Base-by-base conservation (phyloP, 2,113 vertebrate genomes). In the Quiscalus mexicanus region DNA sequence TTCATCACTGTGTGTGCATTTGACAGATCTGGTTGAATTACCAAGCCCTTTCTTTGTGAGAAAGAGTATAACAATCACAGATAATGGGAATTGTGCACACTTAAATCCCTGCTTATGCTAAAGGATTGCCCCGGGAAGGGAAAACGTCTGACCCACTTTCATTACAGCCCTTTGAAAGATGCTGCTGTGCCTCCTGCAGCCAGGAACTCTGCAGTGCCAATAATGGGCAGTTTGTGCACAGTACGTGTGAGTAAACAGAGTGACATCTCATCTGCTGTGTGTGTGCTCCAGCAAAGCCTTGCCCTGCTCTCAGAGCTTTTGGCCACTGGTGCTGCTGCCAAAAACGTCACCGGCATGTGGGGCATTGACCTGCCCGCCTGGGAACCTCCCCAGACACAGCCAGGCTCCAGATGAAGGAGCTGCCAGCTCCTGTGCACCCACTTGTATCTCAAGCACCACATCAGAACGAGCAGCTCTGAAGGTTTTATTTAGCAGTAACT, bases 91-190 rank as follows among this genome's bases (percentile, higher is more conserved):
- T 10, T 5, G 12, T 31, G 68, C 65, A 65, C 95, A 84, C 75
- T 86, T 87, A 96, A 95, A 96, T 82, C 94, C 84, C 79, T 91
- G 79, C 89, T 96, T 96, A 95, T 95, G 95, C 91, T 95, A 95
- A 96, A 95, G 81, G 91, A 95, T 95, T 97, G 96, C 94, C 95
- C 90, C 35, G 0, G 87, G 95, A 97, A 97, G 83, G 80, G 85
- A 91, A 96, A 96, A 88, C 37, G 80, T 76, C 89, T 96, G 95
- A 95, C 95, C 96, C 92, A 94, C 84, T 97, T 97, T 96, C 79
- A 68, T 85, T 83, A 28, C 59, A 86, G 89, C 28, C 62, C 78
- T 95, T 94, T 74, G 70, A 94, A 95, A 92, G 90, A 78, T 0
- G 4, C 53, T 59, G 74, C 92, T 93, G 87, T 95, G 86, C 86